phyloP scores from a whole-genome alignment of 2,113 vertebrate genomes.

The Pica pica region DNA sequence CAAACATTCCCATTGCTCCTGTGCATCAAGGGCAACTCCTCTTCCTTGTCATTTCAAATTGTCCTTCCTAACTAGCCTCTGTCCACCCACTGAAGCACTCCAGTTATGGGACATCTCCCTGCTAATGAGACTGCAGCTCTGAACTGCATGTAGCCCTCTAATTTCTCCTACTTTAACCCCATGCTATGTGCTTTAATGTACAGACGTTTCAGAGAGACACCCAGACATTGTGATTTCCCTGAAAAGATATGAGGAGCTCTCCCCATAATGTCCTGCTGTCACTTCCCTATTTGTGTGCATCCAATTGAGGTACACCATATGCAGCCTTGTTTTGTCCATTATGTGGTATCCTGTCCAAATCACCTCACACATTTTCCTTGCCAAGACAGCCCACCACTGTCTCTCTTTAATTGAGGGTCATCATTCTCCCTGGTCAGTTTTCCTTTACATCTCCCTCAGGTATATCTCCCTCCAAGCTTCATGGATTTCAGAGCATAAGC shows the following conservation, averaged over 20 bases:
- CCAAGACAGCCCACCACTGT: not conserved
- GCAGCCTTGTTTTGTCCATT: not conserved
- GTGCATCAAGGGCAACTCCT: not conserved
- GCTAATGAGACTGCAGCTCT: not conserved
- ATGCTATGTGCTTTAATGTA: not conserved
- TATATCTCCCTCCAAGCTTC: not conserved
- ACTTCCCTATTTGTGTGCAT: not conserved
- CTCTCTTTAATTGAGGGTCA: not conserved
- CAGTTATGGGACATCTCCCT: not conserved
- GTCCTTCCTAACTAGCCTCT: not conserved
- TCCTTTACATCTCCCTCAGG: not conserved
- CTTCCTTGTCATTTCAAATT: fast-evolving
- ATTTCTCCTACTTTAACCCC: not conserved
- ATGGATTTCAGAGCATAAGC: not conserved
- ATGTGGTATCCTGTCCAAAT: not conserved
- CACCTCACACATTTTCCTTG: fast-evolving
- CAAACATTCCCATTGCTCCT: not conserved
- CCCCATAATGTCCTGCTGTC: not conserved
- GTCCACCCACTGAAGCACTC: not conserved
- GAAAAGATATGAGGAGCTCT: not conserved
- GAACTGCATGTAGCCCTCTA: not conserved
- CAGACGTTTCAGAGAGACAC: not conserved
- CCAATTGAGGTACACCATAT: fast-evolving
- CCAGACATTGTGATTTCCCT: not conserved
- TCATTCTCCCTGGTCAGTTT: not conserved